Percentiles rank a stretch among this genome's conserved stretches.
Evolutionary conservation across 2,888 invertebrate genomes (phyloP).

Genomic region (Corythucha ciliata): DNA sequence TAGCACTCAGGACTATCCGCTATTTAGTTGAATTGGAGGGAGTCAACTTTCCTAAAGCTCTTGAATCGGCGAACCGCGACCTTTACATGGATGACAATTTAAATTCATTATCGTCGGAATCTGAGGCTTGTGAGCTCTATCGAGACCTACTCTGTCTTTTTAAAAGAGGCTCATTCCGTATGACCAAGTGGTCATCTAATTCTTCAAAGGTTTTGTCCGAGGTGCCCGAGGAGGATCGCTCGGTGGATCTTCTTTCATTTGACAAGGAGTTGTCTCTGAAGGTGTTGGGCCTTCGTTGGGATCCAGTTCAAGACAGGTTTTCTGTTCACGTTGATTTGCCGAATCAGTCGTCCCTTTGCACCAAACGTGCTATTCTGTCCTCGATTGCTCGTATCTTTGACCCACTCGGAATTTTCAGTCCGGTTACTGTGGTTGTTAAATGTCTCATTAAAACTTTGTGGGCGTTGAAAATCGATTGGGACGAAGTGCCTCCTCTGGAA

Average conservation of each 20-base stretch:
- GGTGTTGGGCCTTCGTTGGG: not conserved
- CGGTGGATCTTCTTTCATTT: not conserved
- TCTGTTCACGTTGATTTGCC: no score
- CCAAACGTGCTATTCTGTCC: conserved; percentile 1
- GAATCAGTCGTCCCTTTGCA: no score
- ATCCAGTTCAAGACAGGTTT: not conserved
- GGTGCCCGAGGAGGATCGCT: not conserved
- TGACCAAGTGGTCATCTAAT: conserved; percentile 18
- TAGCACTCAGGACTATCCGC: not conserved
- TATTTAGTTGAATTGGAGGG: not conserved
- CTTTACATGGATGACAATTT: conserved; percentile 19
- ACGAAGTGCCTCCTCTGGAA: not conserved
- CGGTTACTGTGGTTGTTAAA: conserved; percentile 2
- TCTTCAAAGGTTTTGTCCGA: not conserved
- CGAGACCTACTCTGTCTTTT: conserved; percentile 12
- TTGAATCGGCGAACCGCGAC: not conserved
- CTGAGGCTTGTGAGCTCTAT: conserved; percentile 5
- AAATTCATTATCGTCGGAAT: conserved; percentile 1
- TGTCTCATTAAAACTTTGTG: not conserved
- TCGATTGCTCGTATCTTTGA: conserved; percentile 7
- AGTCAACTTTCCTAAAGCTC: not conserved
- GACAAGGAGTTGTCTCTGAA: not conserved
- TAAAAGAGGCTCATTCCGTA: conserved; percentile 12
- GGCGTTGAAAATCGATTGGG: not conserved
- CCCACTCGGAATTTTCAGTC: conserved; percentile 7